These are phyloP conservation scores for Machimus atricapillus DNA, from an alignment of 2,888 invertebrate genomes.

Conservation along the genomic window DNA sequence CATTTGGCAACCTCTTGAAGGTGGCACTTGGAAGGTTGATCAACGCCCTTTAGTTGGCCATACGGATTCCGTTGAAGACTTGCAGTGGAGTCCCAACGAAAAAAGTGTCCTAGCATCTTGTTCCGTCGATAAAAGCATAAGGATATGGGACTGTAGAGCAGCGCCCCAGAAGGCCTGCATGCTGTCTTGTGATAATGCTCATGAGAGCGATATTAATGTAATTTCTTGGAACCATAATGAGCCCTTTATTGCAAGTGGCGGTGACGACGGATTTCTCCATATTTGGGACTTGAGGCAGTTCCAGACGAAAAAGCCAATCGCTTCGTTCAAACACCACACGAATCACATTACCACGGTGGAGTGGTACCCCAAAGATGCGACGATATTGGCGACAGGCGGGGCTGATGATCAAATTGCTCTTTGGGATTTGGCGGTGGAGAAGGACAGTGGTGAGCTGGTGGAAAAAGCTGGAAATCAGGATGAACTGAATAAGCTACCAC, in stretches of 20 bases:
- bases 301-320: slow-evolving; percentile 79
- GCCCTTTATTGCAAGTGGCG: slow-evolving; percentile 89
- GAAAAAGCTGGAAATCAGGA: slow-evolving; percentile 71
- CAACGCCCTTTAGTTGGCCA: slow-evolving; percentile 89
- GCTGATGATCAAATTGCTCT: slow-evolving; percentile 95
- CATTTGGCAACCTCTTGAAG: slow-evolving; percentile 86
- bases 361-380: slow-evolving; percentile 94
- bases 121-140: slow-evolving; percentile 87
- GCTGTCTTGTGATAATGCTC: slow-evolving; percentile 84
- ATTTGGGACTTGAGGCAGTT: slow-evolving; percentile 96
- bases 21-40: slow-evolving; percentile 87
- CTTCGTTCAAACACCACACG: slow-evolving; percentile 94
- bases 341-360: slow-evolving; percentile 94
- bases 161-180: slow-evolving; percentile 89
- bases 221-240: slow-evolving; percentile 95
- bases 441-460: slow-evolving; percentile 69
- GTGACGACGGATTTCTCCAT: slow-evolving; percentile 93
- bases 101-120: slow-evolving; percentile 86
- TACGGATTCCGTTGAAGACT: slow-evolving; percentile 92
- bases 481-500: slow-evolving; percentile 78
- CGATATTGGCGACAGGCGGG: slow-evolving; percentile 91
- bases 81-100: slow-evolving; percentile 99
- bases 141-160: slow-evolving; percentile 95
- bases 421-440: slow-evolving; percentile 95
- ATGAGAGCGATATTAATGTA: slow-evolving; percentile 94